Evolutionary conservation across 2,797 vertebrate species (phyloP).

Genomic region (Aldrovandia affinis): DNA sequence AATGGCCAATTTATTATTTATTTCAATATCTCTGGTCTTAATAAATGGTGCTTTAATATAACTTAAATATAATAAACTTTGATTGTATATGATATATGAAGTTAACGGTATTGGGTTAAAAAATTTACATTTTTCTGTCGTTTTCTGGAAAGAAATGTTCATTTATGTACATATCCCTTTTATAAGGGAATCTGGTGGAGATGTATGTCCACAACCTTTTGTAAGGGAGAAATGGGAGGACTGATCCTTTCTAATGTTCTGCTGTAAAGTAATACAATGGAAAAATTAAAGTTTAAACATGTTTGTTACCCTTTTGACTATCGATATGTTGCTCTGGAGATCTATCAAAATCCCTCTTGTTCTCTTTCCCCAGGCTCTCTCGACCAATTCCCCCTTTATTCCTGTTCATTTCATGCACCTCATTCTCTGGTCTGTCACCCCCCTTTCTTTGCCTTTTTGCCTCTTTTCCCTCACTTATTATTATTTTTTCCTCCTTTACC

Average conservation of each 20-base stretch:
- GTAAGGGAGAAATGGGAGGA: constrained; percentile 56
- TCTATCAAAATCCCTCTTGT: background rate
- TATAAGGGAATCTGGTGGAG: constrained; percentile 56
- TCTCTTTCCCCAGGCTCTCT: background rate
- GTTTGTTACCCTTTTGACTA: constrained; percentile 27
- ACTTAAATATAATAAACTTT: constrained; percentile 73
- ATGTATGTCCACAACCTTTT: constrained; percentile 45
- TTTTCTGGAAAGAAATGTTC: constrained; percentile 29
- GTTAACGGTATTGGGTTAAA: constrained; percentile 55
- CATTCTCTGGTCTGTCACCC: background rate
- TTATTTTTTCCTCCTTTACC: background rate
- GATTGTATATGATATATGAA: constrained; percentile 65
- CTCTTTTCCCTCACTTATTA: background rate
- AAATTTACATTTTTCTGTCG: constrained; percentile 28
- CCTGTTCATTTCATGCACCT: constrained; percentile 35
- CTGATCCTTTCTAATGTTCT: constrained; percentile 66
- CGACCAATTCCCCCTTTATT: background rate
- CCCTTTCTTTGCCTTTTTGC: background rate
- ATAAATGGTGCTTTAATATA: constrained; percentile 82
- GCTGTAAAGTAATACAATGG: constrained; percentile 79
- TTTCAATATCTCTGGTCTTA: constrained; percentile 76
- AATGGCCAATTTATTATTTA: constrained; percentile 76
- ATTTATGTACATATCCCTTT: constrained; percentile 48
- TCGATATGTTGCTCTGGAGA: background rate
- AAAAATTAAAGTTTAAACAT: constrained; percentile 71